Conservation (phyloP, 2,113 vertebrate genomes). For the Elephantulus edwardii region DNA sequence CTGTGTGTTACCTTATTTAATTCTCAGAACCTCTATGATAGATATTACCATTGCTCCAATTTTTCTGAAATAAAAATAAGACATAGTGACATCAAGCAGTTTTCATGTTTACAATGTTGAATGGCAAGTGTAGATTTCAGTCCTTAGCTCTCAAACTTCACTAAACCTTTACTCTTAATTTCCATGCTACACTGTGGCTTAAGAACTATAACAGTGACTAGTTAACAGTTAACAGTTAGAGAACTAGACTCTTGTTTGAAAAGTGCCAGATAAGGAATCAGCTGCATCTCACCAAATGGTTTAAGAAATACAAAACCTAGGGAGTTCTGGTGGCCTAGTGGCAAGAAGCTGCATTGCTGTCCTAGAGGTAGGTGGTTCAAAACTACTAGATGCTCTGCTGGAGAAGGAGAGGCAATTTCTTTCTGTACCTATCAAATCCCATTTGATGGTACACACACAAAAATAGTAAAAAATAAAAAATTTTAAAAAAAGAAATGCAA, state of each 20-base stretch:
- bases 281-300: background rate
- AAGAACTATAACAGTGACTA: background rate
- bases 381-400: too few species aligned
- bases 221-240: too few species aligned
- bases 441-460: too few species aligned
- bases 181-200: background rate
- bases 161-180: background rate
- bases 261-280: background rate
- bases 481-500: too few species aligned
- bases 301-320: slow-evolving; percentile 18
- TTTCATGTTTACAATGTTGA: background rate
- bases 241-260: background rate
- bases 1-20: background rate
- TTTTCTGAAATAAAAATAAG: slow-evolving; percentile 10
- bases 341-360: too few species aligned
- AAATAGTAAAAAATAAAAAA: too few species aligned
- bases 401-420: too few species aligned
- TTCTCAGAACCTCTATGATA: background rate
- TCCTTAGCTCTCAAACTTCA: background rate
- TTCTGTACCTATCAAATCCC: too few species aligned
- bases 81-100: background rate
- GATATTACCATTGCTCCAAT: background rate
- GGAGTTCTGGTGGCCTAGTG: too few species aligned
- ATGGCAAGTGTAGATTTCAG: background rate
- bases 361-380: too few species aligned